Conservation (phyloP, 2,113 vertebrate genomes). For the Spea multiplicata region DNA sequence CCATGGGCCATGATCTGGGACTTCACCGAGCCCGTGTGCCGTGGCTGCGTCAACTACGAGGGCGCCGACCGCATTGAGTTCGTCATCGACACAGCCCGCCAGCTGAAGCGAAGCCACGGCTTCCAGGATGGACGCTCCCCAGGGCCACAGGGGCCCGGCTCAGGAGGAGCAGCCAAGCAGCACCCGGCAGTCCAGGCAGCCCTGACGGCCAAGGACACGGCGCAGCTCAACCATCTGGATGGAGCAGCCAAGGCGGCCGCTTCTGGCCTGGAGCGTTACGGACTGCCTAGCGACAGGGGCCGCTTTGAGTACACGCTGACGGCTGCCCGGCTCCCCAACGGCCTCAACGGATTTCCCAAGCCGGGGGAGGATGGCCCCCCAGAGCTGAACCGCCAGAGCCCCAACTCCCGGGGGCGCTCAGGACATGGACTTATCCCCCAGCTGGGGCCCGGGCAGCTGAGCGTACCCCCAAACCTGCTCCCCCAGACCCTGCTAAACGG, state of each 20-base stretch:
- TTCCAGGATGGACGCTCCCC: constrained; percentile 85
- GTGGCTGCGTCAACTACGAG: constrained; percentile 87
- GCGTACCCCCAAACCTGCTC: constrained; percentile 79
- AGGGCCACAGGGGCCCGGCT: constrained; percentile 78
- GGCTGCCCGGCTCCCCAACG: constrained; percentile 79
- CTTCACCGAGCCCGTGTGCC: constrained; percentile 85
- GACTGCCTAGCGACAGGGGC: constrained; percentile 68
- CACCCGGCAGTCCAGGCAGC: constrained; percentile 65
- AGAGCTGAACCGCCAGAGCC: constrained; percentile 84
- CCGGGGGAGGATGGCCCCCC: constrained; percentile 78
- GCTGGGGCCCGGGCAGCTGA: constrained; percentile 70
- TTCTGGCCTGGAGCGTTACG: constrained; percentile 77
- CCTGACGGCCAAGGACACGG: constrained; percentile 78
- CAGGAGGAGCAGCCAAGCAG: constrained; percentile 59
- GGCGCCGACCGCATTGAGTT: constrained; percentile 86
- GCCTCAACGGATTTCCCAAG: constrained; percentile 83
- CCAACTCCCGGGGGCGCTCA: constrained; percentile 73
- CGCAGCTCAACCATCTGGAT: constrained; percentile 60
- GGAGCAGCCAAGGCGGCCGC: constrained; percentile 55
- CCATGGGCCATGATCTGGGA: constrained; percentile 93
- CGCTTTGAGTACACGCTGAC: constrained; percentile 78
- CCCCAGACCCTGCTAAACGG: constrained; percentile 85
- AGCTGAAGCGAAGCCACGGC: constrained; percentile 81
- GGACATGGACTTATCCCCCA: constrained; percentile 71
- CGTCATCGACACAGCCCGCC: constrained; percentile 85